phyloP scores from a whole-genome alignment of 2,888 invertebrate genomes.

The Tridacna crocea region DNA sequence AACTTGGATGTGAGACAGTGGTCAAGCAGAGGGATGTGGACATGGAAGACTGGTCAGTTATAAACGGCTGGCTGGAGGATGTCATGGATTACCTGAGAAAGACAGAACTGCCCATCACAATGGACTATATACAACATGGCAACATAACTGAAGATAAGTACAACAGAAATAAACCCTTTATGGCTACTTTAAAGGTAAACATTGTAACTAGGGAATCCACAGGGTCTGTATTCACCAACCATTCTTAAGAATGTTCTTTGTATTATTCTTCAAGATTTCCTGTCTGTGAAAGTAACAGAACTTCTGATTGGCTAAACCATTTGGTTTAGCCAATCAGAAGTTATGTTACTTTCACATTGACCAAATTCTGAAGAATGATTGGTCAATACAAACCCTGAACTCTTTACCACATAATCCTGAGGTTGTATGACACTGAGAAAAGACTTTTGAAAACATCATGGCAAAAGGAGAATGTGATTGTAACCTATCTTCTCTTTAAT shows the following conservation, averaged over 20 bases:
- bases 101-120: slow-evolving; percentile 34
- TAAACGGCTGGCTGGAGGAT: slow-evolving; percentile 66
- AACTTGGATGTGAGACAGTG: slow-evolving; percentile 54
- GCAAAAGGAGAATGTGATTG: too few species aligned
- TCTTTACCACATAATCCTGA: background rate
- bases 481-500: too few species aligned
- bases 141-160: slow-evolving; percentile 55
- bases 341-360: too few species aligned
- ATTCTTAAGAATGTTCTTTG: too few species aligned
- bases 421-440: too few species aligned
- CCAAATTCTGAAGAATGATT: too few species aligned
- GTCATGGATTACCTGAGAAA: slow-evolving; percentile 46
- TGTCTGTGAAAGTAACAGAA: too few species aligned
- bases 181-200: slow-evolving; percentile 67
- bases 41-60: slow-evolving; percentile 72
- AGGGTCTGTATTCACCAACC: too few species aligned
- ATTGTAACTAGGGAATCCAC: background rate
- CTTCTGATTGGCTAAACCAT: too few species aligned
- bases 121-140: slow-evolving; percentile 67
- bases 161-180: slow-evolving; percentile 68
- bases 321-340: too few species aligned
- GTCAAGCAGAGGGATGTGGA: slow-evolving; percentile 66
- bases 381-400: background rate
- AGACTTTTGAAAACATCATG: too few species aligned
- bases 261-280: too few species aligned